Conservation (phyloP, 1,140 invertebrate species). For the Cataglyphis hispanica region DNA sequence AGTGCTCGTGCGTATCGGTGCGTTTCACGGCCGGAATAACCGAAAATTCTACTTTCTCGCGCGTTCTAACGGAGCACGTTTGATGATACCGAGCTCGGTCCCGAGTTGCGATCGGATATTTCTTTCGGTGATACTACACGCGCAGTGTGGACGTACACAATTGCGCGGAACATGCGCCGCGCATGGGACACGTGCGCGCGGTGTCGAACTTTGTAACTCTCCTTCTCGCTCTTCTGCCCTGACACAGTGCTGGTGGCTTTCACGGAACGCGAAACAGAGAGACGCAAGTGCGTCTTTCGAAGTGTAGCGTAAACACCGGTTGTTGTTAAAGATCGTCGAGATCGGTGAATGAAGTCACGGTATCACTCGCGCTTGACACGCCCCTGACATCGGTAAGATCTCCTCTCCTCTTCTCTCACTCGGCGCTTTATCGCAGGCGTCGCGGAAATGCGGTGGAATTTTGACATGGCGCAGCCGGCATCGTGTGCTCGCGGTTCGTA, state of each 20-base stretch:
- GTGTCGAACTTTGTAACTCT: constrained; percentile 29
- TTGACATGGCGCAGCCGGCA: constrained; percentile 49
- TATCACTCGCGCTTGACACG: constrained; percentile 49
- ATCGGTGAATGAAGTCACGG: constrained; percentile 27
- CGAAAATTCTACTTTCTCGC: neutral
- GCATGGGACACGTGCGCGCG: constrained; percentile 62
- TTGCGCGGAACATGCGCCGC: constrained; percentile 61
- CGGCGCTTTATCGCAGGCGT: constrained; percentile 46
- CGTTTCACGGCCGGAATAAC: neutral
- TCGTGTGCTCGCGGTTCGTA: constrained; percentile 37
- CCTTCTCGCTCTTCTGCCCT: no score
- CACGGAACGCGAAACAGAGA: neutral
- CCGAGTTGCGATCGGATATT: neutral
- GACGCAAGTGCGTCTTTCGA: constrained; percentile 6
- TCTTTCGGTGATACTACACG: neutral
- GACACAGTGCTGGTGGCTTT: neutral
- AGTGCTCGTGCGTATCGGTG: constrained; percentile 57
- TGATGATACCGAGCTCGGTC: neutral
- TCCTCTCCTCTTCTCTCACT: neutral
- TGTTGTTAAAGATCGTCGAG: neutral
- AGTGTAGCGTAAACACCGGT: neutral
- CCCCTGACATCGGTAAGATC: constrained; percentile 22
- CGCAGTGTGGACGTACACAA: neutral
- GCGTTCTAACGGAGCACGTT: neutral
- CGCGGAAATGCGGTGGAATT: constrained; percentile 66